Base-by-base conservation (phyloP, 2,888 invertebrate genomes). In the Diadegma fenestrale region DNA sequence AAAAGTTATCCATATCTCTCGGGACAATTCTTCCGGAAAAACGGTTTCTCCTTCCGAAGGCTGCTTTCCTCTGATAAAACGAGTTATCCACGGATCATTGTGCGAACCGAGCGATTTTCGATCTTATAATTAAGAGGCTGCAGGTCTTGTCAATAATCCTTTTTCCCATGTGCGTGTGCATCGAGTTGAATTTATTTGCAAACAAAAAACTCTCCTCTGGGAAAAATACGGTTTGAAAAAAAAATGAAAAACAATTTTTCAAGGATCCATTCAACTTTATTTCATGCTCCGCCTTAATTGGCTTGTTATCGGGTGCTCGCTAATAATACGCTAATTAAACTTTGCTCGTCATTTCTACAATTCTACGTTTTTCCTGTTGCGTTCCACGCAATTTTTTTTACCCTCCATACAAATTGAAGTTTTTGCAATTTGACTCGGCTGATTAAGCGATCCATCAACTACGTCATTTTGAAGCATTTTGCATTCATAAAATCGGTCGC, bases 111-210 rank as follows among this genome's bases (percentile, higher is more conserved):
- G 66, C 63, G 61, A 37, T 58, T 77, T 43, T n/a, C 33, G 58
- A 84, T 68, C 48, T 72, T 45, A 68, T 73, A 68, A 84, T 84
- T 81, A 81, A 73, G 73, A 81, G 51, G 33, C 66, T 71, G 63
- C 71, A n/a, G 12, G 14, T 30, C 10, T 37, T 33, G 76, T 69
- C 43, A 33, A 51, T 72, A 26, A 45, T 33, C 14, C 61, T 22
- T 37, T 26, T 71, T 30, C 22, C 7, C n/a, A 14, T 41, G 37
- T 48, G 43, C n/a, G 12, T 77, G 48, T 48, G 43, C 30, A 19
- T 77, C 54, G 8, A 77, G 48, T 26, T 61, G 5, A 41, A 54
- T 22, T 19, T 64, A 19, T 64, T 30, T 17, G 63, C n/a, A 73
- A 41, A 19, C n/a, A 33, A 30, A 33, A 19, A 64, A 22, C 0